Evolutionary conservation across 2,797 vertebrate species (phyloP), one percentile per base, ranked within the genome.

Genomic region (Ispidina lecontei): DNA sequence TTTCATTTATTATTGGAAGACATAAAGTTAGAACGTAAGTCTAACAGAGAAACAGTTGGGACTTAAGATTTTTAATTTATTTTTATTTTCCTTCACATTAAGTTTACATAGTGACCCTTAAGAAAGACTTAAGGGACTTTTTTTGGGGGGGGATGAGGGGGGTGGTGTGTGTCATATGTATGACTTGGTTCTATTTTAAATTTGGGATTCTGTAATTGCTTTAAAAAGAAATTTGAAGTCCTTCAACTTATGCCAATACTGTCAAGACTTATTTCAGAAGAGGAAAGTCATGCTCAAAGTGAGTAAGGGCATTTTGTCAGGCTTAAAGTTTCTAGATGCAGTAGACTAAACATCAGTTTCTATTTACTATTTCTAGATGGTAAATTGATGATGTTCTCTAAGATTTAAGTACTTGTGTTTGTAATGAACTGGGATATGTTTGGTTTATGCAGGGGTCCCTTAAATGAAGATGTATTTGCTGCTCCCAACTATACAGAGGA

Each of bases 1-100:
- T 99, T 78, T 99, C 99, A 14, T 99, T 99, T 87, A 98, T 99
- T 94, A 99, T 99, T 22, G 99, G 99, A 87, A 98, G 99, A 73
- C 99, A 99, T 97, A 99, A 99, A 99, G 99, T 99, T 93, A 98
- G 98, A 94, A 99, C 98, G 99, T 99, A 97, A 99, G 99, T 98
- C 39, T 49, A 49, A 49, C 23, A 15, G 58, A 67, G 22, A 25
- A 79, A 54, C 37, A 35, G 14, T 25, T 43, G 12, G 26, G 35
- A 25, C 39, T 51, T 5, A 37, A 39, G 22, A 7, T 52, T 9
- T 51, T 37, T 31, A 20, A 15, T 43, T 14, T 7, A 2, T 17
- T 55, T 7, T 52, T 72, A 4, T 33, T 70, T 51, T 87, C 17
- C 14, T 2, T 49, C n/a, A 7, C 14, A 7, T 60, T 0, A 6